Evolutionary conservation across 2,888 invertebrate genomes (phyloP), one percentile per base, ranked within the genome.

Genomic region (Apodemia duryi): DNA sequence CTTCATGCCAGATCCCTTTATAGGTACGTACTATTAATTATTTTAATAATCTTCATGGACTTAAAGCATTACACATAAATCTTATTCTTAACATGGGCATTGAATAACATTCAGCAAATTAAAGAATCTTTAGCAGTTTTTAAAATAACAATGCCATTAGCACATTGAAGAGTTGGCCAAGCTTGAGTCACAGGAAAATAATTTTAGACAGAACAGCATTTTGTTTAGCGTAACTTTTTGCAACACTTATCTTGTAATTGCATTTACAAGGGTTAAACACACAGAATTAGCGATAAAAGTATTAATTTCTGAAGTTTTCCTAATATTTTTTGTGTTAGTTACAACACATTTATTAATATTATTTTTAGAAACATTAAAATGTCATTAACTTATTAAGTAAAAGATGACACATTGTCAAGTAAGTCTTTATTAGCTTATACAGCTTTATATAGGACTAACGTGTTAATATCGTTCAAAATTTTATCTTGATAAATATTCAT

Each of bases 51-150:
- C 29, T 29, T 57, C 57, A 57, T 29, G 32, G 32, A 57, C 57
- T 57, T 11, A 57, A 57, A 57, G 32, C 57, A 32, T 57, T 13
- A 29, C 32, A 57, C 9, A 9, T 10, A 29, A 32, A 29, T 32
- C 10, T 13, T 57, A 32, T 13, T 11, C 6, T 32, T 57, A 89
- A 91, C 91, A 91, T 84, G 85, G 91, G 91, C 91, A 75, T 75
- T 68, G 75, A 84, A 79, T 75, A 90, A 87, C 86, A 86, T 77
- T 75, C 78, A 84, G 91, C 91, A 88, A 90, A 86, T 72, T 77
- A 87, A 86, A 57, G 10, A 32, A 10, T 57, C 32, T 57, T 32
- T 32, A 57, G 57, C 57, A 57, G 57, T 28, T 77, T 87, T 88
- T 71, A 86, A 88, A 85, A 87, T 46, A 6, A 61, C 10, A 41